These are phyloP conservation scores for Diplodus sargus DNA, from an alignment of 2,797 vertebrate species.

Conservation along the genomic window DNA sequence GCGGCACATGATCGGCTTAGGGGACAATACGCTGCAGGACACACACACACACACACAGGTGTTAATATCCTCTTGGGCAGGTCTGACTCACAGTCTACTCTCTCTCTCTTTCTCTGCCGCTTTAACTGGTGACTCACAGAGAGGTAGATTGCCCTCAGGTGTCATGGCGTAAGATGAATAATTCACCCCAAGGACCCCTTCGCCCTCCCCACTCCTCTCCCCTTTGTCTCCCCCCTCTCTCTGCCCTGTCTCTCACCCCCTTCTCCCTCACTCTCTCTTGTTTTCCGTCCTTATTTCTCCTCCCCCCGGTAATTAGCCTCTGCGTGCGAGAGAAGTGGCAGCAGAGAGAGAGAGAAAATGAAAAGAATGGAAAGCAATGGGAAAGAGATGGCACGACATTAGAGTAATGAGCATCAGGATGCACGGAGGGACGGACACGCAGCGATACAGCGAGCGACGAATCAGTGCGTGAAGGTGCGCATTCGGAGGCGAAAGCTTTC, in stretches of 20 bases:
- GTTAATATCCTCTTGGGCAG: slow-evolving; percentile 75
- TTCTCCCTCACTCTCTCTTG: slow-evolving; percentile 30
- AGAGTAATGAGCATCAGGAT: slow-evolving; percentile 7
- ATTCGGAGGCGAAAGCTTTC: slow-evolving; percentile 11
- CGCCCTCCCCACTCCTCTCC: slow-evolving; percentile 15
- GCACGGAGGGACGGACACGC: neutral
- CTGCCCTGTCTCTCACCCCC: slow-evolving; percentile 37
- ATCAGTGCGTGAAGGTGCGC: neutral
- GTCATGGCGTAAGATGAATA: slow-evolving; percentile 80
- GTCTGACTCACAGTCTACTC: slow-evolving; percentile 71
- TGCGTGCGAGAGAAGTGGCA: slow-evolving; percentile 56
- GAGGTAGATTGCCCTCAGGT: slow-evolving; percentile 78
- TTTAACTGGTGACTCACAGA: slow-evolving; percentile 77
- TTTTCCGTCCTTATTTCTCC: slow-evolving; percentile 46
- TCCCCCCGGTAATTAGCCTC: slow-evolving; percentile 66
- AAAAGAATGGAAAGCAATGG: neutral
- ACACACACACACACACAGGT: slow-evolving; percentile 57
- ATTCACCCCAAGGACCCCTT: slow-evolving; percentile 76
- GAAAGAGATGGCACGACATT: slow-evolving; percentile 7
- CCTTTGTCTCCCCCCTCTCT: slow-evolving; percentile 12
- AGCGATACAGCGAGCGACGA: neutral
- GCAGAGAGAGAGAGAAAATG: slow-evolving; percentile 27
- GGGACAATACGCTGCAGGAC: slow-evolving; percentile 65
- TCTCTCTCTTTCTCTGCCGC: slow-evolving; percentile 58
- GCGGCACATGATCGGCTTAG: slow-evolving; percentile 73